Evolutionary conservation across 2,797 vertebrate species (phyloP), one percentile per base, ranked within the genome.

Genomic region (Sus cebifrons): DNA sequence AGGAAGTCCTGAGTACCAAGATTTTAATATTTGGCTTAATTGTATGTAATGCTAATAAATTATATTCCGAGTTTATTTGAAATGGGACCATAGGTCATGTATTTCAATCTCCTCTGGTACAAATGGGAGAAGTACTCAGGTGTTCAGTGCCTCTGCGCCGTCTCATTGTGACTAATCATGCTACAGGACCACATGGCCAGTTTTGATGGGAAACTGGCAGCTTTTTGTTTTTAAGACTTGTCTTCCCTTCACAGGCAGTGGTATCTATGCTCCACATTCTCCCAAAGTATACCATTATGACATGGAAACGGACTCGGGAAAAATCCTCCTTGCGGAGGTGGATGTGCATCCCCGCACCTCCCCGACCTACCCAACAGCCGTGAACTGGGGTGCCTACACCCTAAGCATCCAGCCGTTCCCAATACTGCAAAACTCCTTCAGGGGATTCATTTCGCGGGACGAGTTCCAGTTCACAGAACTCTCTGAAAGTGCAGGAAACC

Each of bases 401-500:
- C 52, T 0, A 1, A 25, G 18, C 29, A 58, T 91, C 52, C 62
- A 64, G 44, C 89, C 74, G 0, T 97, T 96, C 65, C 89, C 79
- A 78, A 32, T 67, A 25, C 54, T 62, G 58, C 91, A 91, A 75
- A n/a, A 32, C 2, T 14, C 23, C 52, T 95, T 97, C 5, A 8
- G 6, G 9, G 88, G 74, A 5, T 60, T 58, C 73, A 25, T 97
- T 84, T 93, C 82, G 29, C 3, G 3, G 0, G 95, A 97, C 54
- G 10, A 3, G 4, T 96, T 97, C 81, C 92, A 91, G 44, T 94
- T 97, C 71, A 97, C 91, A 83, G 86, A 96, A 54, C 97, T 96
- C 78, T 79, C 44, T 89, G 79, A 87, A 84, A 93, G 44, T 12
- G 27, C 60, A 68, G 97, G 85, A 83, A 96, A 96, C 14, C 88